These are phyloP conservation scores for Aythya fuligula DNA, from an alignment of 2,797 vertebrate species.

Conservation along the genomic window DNA sequence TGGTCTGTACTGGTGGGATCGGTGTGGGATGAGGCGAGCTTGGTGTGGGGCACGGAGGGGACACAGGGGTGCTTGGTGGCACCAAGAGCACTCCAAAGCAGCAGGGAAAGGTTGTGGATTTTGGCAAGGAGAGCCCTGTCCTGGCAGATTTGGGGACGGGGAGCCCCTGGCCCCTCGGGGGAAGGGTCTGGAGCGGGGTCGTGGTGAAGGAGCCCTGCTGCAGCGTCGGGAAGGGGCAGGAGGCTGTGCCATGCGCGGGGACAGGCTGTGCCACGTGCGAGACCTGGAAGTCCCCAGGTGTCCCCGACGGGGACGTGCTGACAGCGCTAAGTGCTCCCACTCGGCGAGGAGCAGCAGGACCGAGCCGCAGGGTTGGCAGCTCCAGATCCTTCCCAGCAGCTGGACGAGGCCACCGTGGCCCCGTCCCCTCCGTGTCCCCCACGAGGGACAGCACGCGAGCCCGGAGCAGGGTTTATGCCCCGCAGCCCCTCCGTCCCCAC, in stretches of 20 bases:
- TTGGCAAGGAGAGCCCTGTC: accelerated
- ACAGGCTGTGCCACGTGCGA: accelerated
- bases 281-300: neutral
- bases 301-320: neutral
- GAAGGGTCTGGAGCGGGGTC: neutral
- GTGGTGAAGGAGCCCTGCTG: neutral
- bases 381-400: neutral
- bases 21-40: neutral
- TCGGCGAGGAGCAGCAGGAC: accelerated
- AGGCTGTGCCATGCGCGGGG: neutral
- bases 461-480: neutral
- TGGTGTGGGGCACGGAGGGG: accelerated
- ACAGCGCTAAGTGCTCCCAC: neutral
- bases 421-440: neutral
- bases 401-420: accelerated
- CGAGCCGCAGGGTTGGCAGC: neutral
- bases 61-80: accelerated
- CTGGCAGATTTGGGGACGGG: too few species aligned
- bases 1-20: neutral
- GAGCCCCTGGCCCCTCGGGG: neutral
- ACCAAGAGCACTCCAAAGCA: neutral
- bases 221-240: neutral
- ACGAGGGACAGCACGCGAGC: too few species aligned
- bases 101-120: accelerated
- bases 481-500: accelerated